phyloP scores from a whole-genome alignment of 1,140 invertebrate species.

The Trichomalopsis sarcophagae region DNA sequence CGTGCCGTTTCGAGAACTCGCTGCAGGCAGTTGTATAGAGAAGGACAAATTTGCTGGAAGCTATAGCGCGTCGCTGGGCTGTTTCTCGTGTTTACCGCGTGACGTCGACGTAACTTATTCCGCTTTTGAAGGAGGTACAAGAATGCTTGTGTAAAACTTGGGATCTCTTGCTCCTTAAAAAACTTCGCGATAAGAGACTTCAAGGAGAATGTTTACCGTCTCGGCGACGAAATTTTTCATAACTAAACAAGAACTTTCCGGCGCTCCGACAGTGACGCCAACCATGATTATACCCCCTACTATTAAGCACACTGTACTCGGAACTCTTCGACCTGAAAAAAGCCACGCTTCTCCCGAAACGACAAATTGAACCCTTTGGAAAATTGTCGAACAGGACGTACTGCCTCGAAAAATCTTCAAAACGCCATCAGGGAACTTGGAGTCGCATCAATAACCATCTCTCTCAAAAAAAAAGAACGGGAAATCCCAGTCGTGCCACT shows the following conservation, averaged over 20 bases:
- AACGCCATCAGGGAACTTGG: not conserved
- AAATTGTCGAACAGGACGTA: not conserved
- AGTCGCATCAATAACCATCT: slow-evolving; percentile 36
- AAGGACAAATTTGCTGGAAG: no score
- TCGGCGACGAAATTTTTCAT: not conserved
- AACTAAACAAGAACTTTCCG: not conserved
- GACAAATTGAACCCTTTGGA: no score
- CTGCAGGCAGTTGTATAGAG: no score
- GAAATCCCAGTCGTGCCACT: not conserved
- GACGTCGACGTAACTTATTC: not conserved
- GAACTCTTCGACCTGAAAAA: not conserved
- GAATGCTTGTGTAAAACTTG: not conserved
- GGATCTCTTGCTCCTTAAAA: not conserved
- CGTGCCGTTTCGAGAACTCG: not conserved
- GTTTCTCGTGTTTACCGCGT: no score
- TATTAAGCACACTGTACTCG: not conserved
- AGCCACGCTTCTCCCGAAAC: no score
- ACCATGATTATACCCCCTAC: not conserved
- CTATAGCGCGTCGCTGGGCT: no score
- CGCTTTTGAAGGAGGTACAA: not conserved
- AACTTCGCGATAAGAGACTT: slow-evolving; percentile 6
- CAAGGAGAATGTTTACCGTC: not conserved
- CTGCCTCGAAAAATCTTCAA: not conserved
- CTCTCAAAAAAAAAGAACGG: not conserved
- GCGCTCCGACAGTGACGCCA: not conserved